Base-by-base conservation (phyloP, 2,113 vertebrate species). In the Motacilla tschutschensis region DNA sequence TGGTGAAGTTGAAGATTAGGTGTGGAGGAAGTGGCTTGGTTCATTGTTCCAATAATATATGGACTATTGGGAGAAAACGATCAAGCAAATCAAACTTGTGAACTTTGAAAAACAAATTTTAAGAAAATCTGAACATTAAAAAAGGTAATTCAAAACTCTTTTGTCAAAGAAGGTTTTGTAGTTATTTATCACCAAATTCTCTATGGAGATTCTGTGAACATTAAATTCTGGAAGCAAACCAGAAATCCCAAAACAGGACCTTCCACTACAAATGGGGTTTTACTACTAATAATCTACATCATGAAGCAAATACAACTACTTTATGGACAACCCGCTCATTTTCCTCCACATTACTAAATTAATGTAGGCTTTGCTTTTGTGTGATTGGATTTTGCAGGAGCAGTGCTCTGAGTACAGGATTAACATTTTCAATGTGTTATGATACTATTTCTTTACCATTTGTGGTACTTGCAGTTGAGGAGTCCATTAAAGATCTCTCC, bases 1-100 rank as follows among this genome's bases (percentile, higher is more conserved):
- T 99, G 99, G 87, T 99, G 99, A 62, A 99, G 98, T 90, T 99
- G 99, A 84, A 99, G 97, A 93, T 99, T 99, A 62, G 99, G 99
- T 36, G 99, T 98, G 8, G 99, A 99, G 13, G 99, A 99, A 22
- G 99, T 99, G 60, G 99, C 99, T 95, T 99, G 99, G 97, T 99
- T 99, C 99, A 99, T 99, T 16, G 99, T 99, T 85, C 99, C 99
- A 22, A 99, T 99, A 81, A 99, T 99, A 69, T 99, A 99, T 0
- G 99, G 99, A 47, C 99, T 99, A 83, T 31, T 48, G 64, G 51
- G 36, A 47, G 21, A 17, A 59, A 35, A 50, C 44, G 38, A 40
- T 2, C 10, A 74, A 62, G 36, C 5, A 79, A 79, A 73, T 55
- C 19, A 36, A 40, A 83, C 12, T n/a, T 46, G 29, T 8, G 24